Evolutionary conservation across 2,797 vertebrate genomes (phyloP), one percentile per base, ranked within the genome.

Genomic region (Caiman crocodilus): DNA sequence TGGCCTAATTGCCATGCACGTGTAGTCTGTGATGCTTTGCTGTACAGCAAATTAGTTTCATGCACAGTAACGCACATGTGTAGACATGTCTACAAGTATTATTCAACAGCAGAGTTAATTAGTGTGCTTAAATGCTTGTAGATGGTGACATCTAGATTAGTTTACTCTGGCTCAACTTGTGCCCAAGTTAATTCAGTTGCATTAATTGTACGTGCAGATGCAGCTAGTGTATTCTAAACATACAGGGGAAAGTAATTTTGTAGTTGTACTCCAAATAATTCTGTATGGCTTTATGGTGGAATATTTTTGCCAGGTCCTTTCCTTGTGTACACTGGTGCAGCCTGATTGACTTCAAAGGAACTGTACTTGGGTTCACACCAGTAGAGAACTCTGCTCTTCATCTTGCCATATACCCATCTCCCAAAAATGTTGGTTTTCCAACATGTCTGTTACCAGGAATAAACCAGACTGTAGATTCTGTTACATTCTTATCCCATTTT

Each of bases 321-420:
- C 69, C 23, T 58, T 58, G 25, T 1, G 1, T 7, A 74, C 35
- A 25, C 11, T 59, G 57, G 5, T 23, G 75, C 10, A 74, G 12
- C 4, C 15, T 32, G 0, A 1, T 6, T 23, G 59, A 50, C 35
- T 60, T 28, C 35, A 42, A 28, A 30, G 30, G 17, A 77, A 75
- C 3, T 15, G 17, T 2, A 60, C 0, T 2, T 50, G 42, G 4
- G 2, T 55, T 63, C 9, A n/a, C 73, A 56, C 28, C 9, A 82
- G 50, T 9, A 57, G 0, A 2, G 25, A 63, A 8, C 21, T 69
- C 1, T 0, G 55, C 81, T 79, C 69, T 14, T 69, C 71, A 23
- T 60, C 42, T 14, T 64, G 16, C 16, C 83, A 5, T 64, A 87
- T 7, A 30, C n/a, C 12, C 59, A 65, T 63, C 80, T 17, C 30